A percentile compares a stretch with the other conserved stretches of the same genome.
Evolutionary conservation across 2,797 vertebrate species (phyloP).

Genomic region (Enteromius argenteus): DNA sequence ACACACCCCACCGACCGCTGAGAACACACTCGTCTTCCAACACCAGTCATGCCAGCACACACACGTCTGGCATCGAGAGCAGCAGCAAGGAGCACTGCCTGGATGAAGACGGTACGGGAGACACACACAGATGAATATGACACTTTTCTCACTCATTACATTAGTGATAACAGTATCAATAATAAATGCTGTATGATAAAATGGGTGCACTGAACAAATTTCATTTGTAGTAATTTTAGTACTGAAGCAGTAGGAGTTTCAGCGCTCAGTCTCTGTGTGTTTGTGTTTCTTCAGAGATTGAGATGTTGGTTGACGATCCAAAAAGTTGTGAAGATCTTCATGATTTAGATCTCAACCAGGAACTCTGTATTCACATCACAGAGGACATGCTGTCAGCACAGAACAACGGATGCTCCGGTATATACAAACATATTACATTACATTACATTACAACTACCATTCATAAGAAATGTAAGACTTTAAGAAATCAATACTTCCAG

Average conservation of each 20-base stretch:
- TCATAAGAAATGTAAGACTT: too few species aligned
- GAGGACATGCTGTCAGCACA: slow-evolving; percentile 96
- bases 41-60: slow-evolving; percentile 94
- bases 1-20: slow-evolving; percentile 83
- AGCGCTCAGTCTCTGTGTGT: neutral
- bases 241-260: neutral
- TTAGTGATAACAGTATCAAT: neutral
- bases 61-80: slow-evolving; percentile 96
- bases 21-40: slow-evolving; percentile 93
- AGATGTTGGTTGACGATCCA: slow-evolving; percentile 98
- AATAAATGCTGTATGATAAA: neutral
- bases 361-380: slow-evolving; percentile 96
- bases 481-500: too few species aligned
- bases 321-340: slow-evolving; percentile 92
- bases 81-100: slow-evolving; percentile 92
- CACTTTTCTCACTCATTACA: neutral
- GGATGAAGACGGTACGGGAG: slow-evolving; percentile 89
- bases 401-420: slow-evolving; percentile 92
- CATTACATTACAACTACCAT: neutral
- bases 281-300: slow-evolving; percentile 84
- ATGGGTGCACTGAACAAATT: neutral
- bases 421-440: neutral
- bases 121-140: neutral
- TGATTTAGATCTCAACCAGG: slow-evolving; percentile 89
- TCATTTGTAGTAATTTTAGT: neutral